These are phyloP conservation scores for Drosophila pachea DNA, from an alignment of 1,140 invertebrate species.

Conservation along the genomic window DNA sequence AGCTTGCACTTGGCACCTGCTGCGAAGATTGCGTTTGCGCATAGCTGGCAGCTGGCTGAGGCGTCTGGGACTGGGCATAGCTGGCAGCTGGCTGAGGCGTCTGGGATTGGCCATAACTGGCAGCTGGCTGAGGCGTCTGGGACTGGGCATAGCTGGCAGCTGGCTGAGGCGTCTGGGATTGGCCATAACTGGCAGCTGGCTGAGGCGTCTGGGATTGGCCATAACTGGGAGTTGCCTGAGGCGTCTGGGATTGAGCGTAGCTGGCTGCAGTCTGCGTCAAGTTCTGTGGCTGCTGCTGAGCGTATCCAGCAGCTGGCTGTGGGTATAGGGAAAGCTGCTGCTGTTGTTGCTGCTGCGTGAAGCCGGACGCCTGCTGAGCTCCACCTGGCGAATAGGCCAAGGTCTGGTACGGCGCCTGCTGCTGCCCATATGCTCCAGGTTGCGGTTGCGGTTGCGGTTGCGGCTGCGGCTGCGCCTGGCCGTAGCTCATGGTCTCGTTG, in stretches of 20 bases:
- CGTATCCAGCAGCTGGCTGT: conserved; percentile 17
- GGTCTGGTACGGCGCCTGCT: conserved; percentile 11
- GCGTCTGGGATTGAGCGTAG: conserved; percentile 29
- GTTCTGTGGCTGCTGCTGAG: conserved; percentile 16
- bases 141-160: conserved; percentile 14
- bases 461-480: conserved; percentile 14
- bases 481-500: conserved; percentile 16
- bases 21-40: conserved; percentile 6
- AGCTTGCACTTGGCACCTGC: background rate
- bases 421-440: conserved; percentile 8
- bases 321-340: conserved; percentile 20
- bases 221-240: conserved; percentile 29
- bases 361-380: background rate
- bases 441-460: conserved; percentile 17
- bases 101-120: conserved; percentile 11
- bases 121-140: conserved; percentile 12
- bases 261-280: conserved; percentile 5
- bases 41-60: conserved; percentile 12
- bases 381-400: conserved; percentile 17
- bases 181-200: conserved; percentile 17
- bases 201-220: conserved; percentile 35
- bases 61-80: conserved; percentile 13
- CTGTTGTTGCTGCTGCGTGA: conserved; percentile 13
- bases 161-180: conserved; percentile 32
- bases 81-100: conserved; percentile 25